Conservation (phyloP, 2,797 vertebrate species). For the Darevskia mixta region DNA sequence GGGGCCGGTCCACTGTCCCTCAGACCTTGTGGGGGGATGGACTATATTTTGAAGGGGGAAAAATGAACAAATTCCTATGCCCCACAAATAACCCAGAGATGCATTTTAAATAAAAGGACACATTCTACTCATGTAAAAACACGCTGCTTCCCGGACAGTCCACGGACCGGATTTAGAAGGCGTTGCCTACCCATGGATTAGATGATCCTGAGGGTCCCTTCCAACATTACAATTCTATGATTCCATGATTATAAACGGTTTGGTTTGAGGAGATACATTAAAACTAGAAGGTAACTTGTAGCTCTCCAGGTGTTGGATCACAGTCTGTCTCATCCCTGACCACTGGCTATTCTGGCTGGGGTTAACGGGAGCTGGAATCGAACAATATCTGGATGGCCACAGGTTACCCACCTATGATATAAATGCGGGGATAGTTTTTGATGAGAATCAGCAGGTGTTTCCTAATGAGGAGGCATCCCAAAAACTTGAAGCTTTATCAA, state of each 20-base stretch:
- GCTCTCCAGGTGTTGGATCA: not conserved
- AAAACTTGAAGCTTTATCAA: conserved; percentile 3
- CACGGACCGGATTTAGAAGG: no score
- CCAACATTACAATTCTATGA: no score
- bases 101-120: no score
- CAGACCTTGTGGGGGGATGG: no score
- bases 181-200: no score
- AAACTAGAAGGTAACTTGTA: not conserved
- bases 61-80: no score
- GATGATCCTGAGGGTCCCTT: no score
- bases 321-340: not conserved
- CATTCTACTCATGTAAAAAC: no score
- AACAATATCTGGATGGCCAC: not conserved
- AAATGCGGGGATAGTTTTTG: conserved; percentile 18
- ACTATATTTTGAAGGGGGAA: no score
- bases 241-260: conserved; percentile 14
- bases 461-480: not conserved
- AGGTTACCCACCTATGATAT: not conserved
- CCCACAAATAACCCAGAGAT: no score
- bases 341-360: not conserved
- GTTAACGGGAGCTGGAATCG: not conserved
- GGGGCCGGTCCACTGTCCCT: no score
- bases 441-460: conserved; percentile 32
- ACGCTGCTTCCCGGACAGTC: no score
- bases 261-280: not conserved